phyloP scores from a whole-genome alignment of 2,888 invertebrate genomes.

The Nebria brevicollis region DNA sequence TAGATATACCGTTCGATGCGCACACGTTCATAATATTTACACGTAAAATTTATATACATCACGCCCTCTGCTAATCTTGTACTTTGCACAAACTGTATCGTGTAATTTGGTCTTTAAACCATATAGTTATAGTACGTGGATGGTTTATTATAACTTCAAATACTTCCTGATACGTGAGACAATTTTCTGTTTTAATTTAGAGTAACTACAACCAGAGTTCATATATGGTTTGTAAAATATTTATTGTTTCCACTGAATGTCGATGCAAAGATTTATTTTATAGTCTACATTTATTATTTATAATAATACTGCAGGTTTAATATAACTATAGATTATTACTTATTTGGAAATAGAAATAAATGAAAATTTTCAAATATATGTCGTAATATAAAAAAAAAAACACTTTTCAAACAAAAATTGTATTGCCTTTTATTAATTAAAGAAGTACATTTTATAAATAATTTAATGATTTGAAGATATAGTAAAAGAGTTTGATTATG shows the following conservation, averaged over 20 bases:
- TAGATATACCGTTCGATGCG: not conserved
- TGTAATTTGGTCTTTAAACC: slow-evolving; percentile 1
- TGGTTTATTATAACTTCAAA: not conserved
- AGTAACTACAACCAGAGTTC: not conserved
- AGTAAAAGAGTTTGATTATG: too few relatives aligned
- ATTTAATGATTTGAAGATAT: too few relatives aligned
- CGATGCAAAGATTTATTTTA: not conserved
- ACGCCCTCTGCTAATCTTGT: slow-evolving; percentile 1
- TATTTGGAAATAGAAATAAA: too few relatives aligned
- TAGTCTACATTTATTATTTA: too few relatives aligned
- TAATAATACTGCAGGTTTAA: too few relatives aligned
- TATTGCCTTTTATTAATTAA: too few relatives aligned
- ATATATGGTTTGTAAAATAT: not conserved
- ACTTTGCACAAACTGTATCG: slow-evolving; percentile 1
- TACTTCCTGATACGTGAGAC: slow-evolving; percentile 1
- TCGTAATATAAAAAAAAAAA: too few relatives aligned
- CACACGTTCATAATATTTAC: slow-evolving; percentile 1
- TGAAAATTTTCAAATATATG: too few relatives aligned
- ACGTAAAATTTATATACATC: not conserved
- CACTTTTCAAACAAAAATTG: too few relatives aligned
- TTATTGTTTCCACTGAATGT: not conserved
- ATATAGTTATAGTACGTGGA: not conserved
- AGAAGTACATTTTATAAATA: too few relatives aligned
- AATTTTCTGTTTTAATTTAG: not conserved
- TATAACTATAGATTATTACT: too few relatives aligned